These are phyloP conservation scores for Phenganax subtilis DNA, from an alignment of 92 coral and sea anemone species.

Conservation along the genomic window DNA sequence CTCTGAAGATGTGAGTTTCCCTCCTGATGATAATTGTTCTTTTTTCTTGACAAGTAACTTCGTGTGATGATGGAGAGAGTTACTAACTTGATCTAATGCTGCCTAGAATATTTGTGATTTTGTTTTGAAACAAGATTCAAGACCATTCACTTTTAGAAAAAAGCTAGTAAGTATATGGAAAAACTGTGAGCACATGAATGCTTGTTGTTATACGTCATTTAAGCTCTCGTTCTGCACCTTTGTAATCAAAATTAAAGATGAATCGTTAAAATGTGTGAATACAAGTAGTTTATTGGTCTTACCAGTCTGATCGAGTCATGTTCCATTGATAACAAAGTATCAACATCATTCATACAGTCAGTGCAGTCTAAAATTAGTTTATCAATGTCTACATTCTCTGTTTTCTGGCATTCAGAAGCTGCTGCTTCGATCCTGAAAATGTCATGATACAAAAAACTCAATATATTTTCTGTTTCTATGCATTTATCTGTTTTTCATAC, in stretches of 20 bases:
- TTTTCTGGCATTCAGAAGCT: conserved; percentile 73
- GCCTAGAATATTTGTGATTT: conserved; percentile 40
- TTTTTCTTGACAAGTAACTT: conserved; percentile 63
- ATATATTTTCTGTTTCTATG: background rate
- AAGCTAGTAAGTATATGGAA: too few relatives aligned
- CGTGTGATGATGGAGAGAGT: conserved; percentile 62
- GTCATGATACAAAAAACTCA: background rate
- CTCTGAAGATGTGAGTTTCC: conserved; percentile 2
- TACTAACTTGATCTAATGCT: conserved; percentile 71
- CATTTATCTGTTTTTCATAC: background rate
- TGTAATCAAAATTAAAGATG: too few relatives aligned
- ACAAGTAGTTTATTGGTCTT: background rate
- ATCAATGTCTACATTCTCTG: conserved; percentile 71
- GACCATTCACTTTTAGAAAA: background rate
- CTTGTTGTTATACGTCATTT: too few relatives aligned
- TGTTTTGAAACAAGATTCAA: background rate
- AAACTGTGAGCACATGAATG: too few relatives aligned
- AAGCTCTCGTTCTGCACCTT: too few relatives aligned
- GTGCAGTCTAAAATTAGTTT: conserved; percentile 66
- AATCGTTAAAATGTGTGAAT: too few relatives aligned
- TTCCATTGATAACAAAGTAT: conserved; percentile 62
- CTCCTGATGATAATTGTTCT: conserved; percentile 46
- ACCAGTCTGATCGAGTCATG: conserved; percentile 64
- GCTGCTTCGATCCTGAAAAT: conserved; percentile 75
- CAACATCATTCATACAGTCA: conserved; percentile 55